Conservation (phyloP, 2,113 vertebrate genomes). For the Cromileptes altivelis region DNA sequence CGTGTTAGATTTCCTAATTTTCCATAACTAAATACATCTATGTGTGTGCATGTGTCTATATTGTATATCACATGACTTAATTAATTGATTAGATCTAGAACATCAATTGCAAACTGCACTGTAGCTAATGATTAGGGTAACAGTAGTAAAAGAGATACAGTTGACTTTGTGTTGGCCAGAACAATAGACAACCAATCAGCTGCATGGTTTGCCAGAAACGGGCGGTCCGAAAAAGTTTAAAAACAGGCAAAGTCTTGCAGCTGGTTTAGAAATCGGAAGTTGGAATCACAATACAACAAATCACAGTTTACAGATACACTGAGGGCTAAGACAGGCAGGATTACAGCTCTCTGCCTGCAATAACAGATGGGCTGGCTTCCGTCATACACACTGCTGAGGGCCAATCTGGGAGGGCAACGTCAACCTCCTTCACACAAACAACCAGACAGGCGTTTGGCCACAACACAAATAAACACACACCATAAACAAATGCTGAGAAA, state of each 20-base stretch:
- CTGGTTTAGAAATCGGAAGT: neutral
- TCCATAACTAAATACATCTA: no score
- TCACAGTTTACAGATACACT: constrained; percentile 15
- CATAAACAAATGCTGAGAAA: constrained; percentile 23
- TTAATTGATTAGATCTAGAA: no score
- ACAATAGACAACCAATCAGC: no score
- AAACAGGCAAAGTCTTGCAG: neutral
- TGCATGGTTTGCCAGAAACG: no score
- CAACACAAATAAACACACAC: constrained; percentile 10
- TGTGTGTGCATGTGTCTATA: no score
- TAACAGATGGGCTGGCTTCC: constrained; percentile 76
- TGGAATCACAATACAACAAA: neutral
- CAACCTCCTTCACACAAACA: constrained; percentile 61
- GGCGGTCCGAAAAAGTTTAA: no score
- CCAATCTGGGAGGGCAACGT: constrained; percentile 51
- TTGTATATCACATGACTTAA: no score
- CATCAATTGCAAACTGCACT: no score
- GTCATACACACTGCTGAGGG: constrained; percentile 62
- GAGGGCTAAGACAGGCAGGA: constrained; percentile 52
- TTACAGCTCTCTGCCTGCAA: constrained; percentile 62
- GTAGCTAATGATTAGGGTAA: no score
- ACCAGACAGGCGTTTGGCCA: constrained; percentile 34
- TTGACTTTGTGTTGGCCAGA: no score
- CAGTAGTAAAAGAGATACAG: no score
- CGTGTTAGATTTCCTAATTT: no score